phyloP scores from a whole-genome alignment of 2,797 vertebrate genomes.

The Crocodylus rhombifer region DNA sequence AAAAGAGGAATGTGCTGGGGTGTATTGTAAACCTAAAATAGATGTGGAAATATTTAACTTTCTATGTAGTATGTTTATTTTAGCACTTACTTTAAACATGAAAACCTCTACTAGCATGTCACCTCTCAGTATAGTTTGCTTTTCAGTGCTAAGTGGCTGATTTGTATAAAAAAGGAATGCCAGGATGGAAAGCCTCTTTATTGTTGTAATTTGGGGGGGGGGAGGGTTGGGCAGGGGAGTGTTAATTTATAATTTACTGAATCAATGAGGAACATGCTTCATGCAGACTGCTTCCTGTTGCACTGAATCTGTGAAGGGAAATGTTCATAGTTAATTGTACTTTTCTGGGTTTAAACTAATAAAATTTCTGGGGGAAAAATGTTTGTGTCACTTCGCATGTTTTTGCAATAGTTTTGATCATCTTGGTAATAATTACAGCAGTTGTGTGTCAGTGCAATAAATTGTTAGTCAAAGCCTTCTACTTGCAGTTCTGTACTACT shows the following conservation, averaged over 20 bases:
- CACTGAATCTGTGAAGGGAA: conserved; percentile 25
- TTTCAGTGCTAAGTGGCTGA: not conserved
- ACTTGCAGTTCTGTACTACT: conserved; percentile 73
- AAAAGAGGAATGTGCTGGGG: not conserved
- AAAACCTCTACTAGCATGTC: not conserved
- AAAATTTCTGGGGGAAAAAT: conserved; percentile 66
- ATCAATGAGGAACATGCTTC: not conserved
- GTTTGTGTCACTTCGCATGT: conserved; percentile 63
- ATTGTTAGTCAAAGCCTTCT: conserved; percentile 71
- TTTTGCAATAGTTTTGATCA: conserved; percentile 64
- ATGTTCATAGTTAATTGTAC: conserved; percentile 20
- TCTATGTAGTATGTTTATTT: not conserved
- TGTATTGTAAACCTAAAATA: not conserved
- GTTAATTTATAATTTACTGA: not conserved
- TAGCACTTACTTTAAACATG: conserved; percentile 1
- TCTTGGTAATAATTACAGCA: conserved; percentile 66
- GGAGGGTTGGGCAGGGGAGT: not conserved
- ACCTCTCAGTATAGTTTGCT: not conserved
- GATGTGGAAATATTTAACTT: not conserved
- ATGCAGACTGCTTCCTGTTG: not conserved
- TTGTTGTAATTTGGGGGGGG: not conserved
- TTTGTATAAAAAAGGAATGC: not conserved
- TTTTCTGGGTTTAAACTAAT: conserved; percentile 60
- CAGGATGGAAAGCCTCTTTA: not conserved
- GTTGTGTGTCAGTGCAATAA: conserved; percentile 73